phyloP scores from a whole-genome alignment of 2,888 invertebrate species.

The Deroplatys truncata region DNA sequence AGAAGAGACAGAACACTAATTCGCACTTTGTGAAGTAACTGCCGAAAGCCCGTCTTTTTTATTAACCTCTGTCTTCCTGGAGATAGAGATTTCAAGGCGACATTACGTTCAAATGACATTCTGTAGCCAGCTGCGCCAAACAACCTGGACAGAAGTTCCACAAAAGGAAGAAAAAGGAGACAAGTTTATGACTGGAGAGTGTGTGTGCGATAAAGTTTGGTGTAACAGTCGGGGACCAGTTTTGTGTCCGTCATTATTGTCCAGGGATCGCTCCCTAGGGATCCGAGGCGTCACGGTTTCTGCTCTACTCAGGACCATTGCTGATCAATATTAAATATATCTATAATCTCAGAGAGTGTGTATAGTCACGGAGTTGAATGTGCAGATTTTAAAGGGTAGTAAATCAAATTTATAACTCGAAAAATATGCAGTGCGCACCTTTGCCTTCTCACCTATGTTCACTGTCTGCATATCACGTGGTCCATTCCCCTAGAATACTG shows the following conservation, averaged over 20 bases:
- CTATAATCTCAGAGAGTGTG: too few relatives aligned
- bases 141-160: background rate
- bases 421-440: too few relatives aligned
- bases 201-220: background rate
- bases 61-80: background rate
- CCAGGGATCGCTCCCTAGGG: background rate
- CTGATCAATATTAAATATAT: background rate
- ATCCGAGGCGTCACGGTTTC: background rate
- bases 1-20: background rate
- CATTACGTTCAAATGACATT: background rate
- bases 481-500: too few relatives aligned
- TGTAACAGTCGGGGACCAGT: background rate
- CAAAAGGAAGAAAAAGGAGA: background rate
- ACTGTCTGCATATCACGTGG: too few relatives aligned
- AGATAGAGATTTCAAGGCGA: background rate
- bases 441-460: too few relatives aligned
- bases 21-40: background rate
- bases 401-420: background rate
- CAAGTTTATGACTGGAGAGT: background rate
- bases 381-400: background rate
- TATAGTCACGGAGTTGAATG: too few relatives aligned
- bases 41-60: background rate
- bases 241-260: background rate
- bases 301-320: background rate
- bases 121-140: background rate